A percentile compares a stretch with the other conserved stretches of the same genome.
phyloP scores from a whole-genome alignment of 2,113 vertebrate species.

The Cinclus mexicanus region DNA sequence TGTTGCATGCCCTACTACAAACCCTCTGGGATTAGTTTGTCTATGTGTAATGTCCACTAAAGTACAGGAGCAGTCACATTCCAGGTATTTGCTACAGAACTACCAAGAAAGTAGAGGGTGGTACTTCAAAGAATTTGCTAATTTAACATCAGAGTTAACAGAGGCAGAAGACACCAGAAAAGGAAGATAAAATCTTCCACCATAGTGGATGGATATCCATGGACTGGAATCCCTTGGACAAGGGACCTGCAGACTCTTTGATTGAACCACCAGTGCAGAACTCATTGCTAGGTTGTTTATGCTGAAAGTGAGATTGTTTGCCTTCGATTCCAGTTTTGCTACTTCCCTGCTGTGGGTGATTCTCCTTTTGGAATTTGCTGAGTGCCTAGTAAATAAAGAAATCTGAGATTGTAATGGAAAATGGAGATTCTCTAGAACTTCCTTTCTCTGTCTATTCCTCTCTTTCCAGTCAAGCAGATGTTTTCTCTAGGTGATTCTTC shows the following conservation, averaged over 20 bases:
- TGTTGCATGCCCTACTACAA: neutral
- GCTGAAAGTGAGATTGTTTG: neutral
- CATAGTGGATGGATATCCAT: neutral
- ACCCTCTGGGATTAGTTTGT: neutral
- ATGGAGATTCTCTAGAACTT: neutral
- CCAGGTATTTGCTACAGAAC: neutral
- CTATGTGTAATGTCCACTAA: no score
- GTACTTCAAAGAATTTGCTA: neutral
- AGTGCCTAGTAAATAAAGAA: neutral
- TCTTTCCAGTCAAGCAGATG: neutral
- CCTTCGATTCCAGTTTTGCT: neutral
- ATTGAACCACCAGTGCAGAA: neutral
- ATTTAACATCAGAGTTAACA: neutral
- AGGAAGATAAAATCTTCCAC: neutral
- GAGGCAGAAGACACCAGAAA: neutral
- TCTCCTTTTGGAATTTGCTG: neutral
- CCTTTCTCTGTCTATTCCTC: neutral
- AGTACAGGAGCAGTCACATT: accelerated
- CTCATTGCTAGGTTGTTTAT: neutral
- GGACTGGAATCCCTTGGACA: neutral
- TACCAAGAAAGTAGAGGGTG: neutral
- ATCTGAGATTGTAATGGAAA: neutral
- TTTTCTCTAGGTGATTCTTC: neutral
- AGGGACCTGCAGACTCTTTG: neutral
- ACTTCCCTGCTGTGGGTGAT: neutral